Evolutionary conservation across 2,797 vertebrate species (phyloP).

Genomic region (Sebastes goodei): DNA sequence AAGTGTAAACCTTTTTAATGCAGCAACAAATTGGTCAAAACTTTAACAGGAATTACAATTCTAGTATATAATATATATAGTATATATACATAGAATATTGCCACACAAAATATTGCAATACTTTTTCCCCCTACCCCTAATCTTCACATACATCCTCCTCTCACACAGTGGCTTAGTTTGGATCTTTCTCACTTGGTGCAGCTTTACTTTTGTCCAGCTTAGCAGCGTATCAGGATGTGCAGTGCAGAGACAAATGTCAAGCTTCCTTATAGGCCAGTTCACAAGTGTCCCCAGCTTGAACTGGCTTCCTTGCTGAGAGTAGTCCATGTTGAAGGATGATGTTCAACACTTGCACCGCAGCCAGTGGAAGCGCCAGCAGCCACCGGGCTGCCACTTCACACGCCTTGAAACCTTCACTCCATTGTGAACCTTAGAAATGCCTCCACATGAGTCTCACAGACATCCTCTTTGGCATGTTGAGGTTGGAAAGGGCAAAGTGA

Average conservation of each 20-base stretch:
- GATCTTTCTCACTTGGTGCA: background rate
- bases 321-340: background rate
- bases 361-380: background rate
- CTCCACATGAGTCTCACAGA: background rate
- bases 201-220: background rate
- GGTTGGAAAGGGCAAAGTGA: background rate
- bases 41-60: too few species aligned
- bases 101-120: accelerated
- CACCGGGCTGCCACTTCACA: background rate
- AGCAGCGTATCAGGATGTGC: background rate
- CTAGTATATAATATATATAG: too few species aligned
- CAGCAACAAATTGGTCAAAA: too few species aligned
- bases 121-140: background rate
- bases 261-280: background rate
- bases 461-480: background rate
- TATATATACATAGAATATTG: background rate
- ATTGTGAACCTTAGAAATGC: background rate
- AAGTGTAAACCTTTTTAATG: too few species aligned
- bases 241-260: background rate
- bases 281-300: background rate
- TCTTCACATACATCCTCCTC: background rate
- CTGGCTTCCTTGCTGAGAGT: background rate
- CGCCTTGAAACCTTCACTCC: background rate
- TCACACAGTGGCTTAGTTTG: background rate
- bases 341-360: background rate